Evolutionary conservation across 2,888 invertebrate species (phyloP), one percentile per base, ranked within the genome.

Genomic region (Drosophila atripex): DNA sequence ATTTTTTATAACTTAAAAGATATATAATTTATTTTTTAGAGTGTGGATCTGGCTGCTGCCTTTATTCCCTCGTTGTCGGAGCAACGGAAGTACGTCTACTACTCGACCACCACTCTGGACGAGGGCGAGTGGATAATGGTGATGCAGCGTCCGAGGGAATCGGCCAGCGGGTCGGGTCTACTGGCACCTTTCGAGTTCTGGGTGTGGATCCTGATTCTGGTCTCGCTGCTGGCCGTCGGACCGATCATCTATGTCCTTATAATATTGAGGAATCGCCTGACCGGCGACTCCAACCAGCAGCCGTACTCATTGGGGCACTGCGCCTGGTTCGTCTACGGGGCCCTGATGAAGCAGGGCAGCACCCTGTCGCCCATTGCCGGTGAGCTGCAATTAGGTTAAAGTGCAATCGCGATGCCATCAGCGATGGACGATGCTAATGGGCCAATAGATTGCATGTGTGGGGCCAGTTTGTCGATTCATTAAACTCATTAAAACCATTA

Each of bases 271-370:
- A 93, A 93, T 21, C 93, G 93, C 75, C 82, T 96, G 23, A 93
- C 95, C 47, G 93, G 93, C 21, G 94, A 94, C 58, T 92, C 93
- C 1, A 88, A 90, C 7, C 93, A 95, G 77, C 91, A 91, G 7
- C 91, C 93, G 4, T 95, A 95, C 76, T 92, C 94, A 0, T 80
- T 97, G 16, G 93, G 94, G 0, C 93, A 95, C 4, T 97, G 97
- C 87, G 93, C 96, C 74, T 97, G 97, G 97, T 97, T 97, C 88
- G 90, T 91, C 11, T 97, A 97, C 88, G 96, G 97, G 14, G 96
- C 96, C 1, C 93, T 97, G 35, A 94, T 97, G 92, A 97, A 97
- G 86, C 97, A 97, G 91, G 97, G 97, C 52, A 95, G 96, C 21
- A 95, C 94, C 11, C 92, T 97, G 46, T 93, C 94, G n/a, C 97